Base-by-base conservation (phyloP, 2,888 invertebrate species). In the Marasmarcha lunaedactyla region DNA sequence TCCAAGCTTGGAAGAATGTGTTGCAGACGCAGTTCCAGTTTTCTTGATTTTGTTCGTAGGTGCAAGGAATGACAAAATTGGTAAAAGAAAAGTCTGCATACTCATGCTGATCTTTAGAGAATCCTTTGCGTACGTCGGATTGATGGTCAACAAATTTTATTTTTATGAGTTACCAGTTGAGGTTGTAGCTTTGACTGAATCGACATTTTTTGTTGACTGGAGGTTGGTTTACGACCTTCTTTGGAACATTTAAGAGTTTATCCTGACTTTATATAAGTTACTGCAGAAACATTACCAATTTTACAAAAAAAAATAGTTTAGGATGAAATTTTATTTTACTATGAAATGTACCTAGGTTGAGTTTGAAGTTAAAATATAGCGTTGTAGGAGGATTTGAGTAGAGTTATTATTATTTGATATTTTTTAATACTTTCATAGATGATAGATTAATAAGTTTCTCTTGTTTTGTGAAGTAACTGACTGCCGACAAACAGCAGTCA, bases 181-280 rank as follows among this genome's bases (percentile, higher is more conserved):
- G 72, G 89, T 87, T 1, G 87, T 90, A 35, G 93, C 91, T 0
- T 74, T 93, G 1, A 89, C 91, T 0, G 93, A 93, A 61, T 88
- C 91, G 0, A 76, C 93, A 42, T 93, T 93, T 61, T 93, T 93
- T 0, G 0, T 68, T 93, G 1, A 92, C 92, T 1, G 91, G 93
- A 7, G 93, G 93, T 2, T 93, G 93, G 93, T 93, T 92, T 62
- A 92, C 92, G 11, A 93, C 93, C 87, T 89, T 93, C 53, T 90
- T 94, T 85, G 93, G 93, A 10, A 89, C 94, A 38, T 92, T 95
- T 71, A 93, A n/a, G n/a, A n/a, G n/a, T n/a, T n/a, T n/a, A n/a
- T n/a, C n/a, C n/a, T n/a, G n/a, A n/a, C n/a, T n/a, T n/a, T n/a
- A n/a, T n/a, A n/a, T n/a, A n/a, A n/a, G n/a, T n/a, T n/a, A n/a